Percentiles rank a stretch among this genome's conserved stretches.
Evolutionary conservation across 2,113 vertebrate genomes (phyloP).

Genomic region (Macquaria ambigua): DNA sequence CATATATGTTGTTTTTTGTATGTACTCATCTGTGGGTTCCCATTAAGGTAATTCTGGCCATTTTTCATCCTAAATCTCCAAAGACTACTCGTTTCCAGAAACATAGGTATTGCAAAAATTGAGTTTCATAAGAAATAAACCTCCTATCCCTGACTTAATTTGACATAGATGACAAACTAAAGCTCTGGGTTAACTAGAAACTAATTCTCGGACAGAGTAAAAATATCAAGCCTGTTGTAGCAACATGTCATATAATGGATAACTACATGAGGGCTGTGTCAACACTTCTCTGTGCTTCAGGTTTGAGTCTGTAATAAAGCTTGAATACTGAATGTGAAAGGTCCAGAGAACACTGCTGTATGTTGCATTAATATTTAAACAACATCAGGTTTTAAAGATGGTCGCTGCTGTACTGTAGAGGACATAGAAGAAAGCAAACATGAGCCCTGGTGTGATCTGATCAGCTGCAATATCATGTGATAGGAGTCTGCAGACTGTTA

Average conservation of each 20-base stretch:
- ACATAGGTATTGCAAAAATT: too few relatives aligned
- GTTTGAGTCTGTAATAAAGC: not conserved
- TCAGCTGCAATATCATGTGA: not conserved
- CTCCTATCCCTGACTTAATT: too few relatives aligned
- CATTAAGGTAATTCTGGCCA: too few relatives aligned
- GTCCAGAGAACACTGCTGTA: not conserved
- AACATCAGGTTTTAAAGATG: not conserved
- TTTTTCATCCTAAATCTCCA: too few relatives aligned
- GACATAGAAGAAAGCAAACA: not conserved
- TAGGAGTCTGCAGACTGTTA: not conserved
- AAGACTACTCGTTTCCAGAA: too few relatives aligned
- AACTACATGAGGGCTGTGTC: not conserved
- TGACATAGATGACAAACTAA: not conserved
- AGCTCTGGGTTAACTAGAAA: not conserved
- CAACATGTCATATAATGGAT: not conserved
- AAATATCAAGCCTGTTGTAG: constrained; percentile 3
- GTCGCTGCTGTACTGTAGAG: not conserved
- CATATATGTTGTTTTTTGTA: too few relatives aligned
- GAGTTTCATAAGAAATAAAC: too few relatives aligned
- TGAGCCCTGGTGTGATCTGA: not conserved
- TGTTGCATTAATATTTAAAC: not conserved
- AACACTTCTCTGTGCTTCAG: not conserved
- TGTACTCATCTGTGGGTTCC: too few relatives aligned
- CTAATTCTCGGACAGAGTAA: not conserved
- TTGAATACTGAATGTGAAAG: not conserved